Evolutionary conservation across 2,888 invertebrate species (phyloP).

Genomic region (Tetragnatha montana): DNA sequence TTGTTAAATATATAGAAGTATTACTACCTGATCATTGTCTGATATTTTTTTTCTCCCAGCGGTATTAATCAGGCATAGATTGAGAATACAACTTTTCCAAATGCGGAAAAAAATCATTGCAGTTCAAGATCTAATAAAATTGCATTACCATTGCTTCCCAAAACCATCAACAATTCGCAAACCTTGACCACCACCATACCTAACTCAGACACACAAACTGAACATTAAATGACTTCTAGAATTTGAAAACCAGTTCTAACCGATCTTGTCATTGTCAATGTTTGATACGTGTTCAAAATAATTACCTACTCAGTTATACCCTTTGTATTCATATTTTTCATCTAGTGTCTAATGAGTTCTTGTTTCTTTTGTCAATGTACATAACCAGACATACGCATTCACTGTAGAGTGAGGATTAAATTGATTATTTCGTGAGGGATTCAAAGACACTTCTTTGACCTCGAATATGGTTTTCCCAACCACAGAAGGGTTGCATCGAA

Average conservation of each 20-base stretch:
- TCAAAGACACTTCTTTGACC: not conserved
- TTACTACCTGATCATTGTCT: too few relatives aligned
- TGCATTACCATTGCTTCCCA: not conserved
- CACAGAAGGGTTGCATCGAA: not conserved
- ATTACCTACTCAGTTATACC: not conserved
- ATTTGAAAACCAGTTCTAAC: not conserved
- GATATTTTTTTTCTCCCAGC: too few relatives aligned
- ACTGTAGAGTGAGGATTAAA: not conserved
- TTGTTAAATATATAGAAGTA: too few relatives aligned
- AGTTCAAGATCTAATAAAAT: not conserved
- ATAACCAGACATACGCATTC: not conserved
- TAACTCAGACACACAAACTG: not conserved
- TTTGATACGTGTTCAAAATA: not conserved
- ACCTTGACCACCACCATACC: not conserved
- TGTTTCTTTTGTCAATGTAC: not conserved
- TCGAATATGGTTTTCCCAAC: not conserved
- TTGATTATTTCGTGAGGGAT: not conserved
- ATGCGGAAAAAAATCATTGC: not conserved
- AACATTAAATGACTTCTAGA: not conserved
- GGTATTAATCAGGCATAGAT: not conserved
- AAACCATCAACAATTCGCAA: not conserved
- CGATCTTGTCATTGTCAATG: not conserved
- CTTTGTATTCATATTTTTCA: not conserved
- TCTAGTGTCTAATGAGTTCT: not conserved
- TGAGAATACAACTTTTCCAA: not conserved